Conservation (phyloP, 2,113 vertebrate species). For the Tenrec ecaudatus region DNA sequence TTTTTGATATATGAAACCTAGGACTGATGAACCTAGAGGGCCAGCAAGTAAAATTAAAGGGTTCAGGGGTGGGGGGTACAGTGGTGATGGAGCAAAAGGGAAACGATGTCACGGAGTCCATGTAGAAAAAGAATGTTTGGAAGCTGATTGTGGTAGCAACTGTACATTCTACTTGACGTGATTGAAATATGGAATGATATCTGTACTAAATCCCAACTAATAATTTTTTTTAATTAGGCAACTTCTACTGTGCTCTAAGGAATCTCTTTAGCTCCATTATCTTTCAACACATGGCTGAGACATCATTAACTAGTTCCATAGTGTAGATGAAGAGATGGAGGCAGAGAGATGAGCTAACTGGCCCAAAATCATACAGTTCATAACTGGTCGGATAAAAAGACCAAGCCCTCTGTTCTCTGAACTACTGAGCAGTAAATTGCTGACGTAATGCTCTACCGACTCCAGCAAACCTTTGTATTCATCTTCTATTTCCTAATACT, state of each 20-base stretch:
- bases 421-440: background rate
- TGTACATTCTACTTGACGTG: too few relatives aligned
- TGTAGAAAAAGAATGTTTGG: too few relatives aligned
- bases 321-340: too few relatives aligned
- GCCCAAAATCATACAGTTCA: background rate
- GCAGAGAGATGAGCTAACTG: background rate
- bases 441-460: background rate
- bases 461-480: background rate
- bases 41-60: too few relatives aligned
- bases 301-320: background rate
- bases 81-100: too few relatives aligned
- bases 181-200: too few relatives aligned
- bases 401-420: background rate
- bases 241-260: background rate
- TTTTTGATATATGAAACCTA: too few relatives aligned
- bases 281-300: background rate
- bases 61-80: too few relatives aligned
- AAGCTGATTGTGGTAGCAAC: too few relatives aligned
- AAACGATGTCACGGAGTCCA: too few relatives aligned
- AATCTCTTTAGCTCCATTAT: background rate
- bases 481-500: constrained; percentile 13
- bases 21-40: too few relatives aligned
- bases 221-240: background rate
- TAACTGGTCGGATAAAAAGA: background rate
- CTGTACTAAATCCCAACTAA: too few relatives aligned